These are phyloP conservation scores for Microtus montanus DNA, from an alignment of 2,113 vertebrate species.

Conservation along the genomic window DNA sequence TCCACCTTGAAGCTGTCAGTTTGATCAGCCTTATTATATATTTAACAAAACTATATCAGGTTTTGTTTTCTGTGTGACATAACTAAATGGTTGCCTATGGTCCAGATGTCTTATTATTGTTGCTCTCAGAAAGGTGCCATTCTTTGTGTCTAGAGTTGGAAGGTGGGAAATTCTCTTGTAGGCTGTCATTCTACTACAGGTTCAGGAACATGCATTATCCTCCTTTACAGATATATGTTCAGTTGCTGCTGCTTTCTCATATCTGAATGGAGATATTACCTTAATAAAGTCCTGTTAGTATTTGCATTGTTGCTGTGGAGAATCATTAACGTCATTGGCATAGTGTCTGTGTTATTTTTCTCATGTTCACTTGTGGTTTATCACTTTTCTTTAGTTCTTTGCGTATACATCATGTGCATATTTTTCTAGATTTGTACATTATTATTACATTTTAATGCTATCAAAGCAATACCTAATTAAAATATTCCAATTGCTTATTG, in stretches of 20 bases:
- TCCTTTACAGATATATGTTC: not conserved
- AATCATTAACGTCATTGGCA: not conserved
- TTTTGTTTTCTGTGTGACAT: not conserved
- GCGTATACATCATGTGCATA: not conserved
- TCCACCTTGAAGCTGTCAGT: conserved; percentile 18
- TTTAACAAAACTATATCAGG: conserved; percentile 38
- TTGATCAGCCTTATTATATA: conserved; percentile 15
- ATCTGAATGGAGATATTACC: not conserved
- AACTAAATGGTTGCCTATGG: not conserved
- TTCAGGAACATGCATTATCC: not conserved
- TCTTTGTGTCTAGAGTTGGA: not conserved
- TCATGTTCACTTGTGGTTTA: not conserved
- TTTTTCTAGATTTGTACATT: conserved; percentile 39
- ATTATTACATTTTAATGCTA: conserved; percentile 38
- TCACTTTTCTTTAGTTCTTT: conserved; percentile 39
- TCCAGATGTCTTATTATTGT: not conserved
- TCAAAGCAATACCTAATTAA: not conserved
- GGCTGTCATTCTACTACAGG: not conserved
- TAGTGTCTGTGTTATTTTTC: not conserved
- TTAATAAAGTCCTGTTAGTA: not conserved
- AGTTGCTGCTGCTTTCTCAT: not conserved
- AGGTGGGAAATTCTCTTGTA: not conserved
- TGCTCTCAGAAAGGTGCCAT: conserved; percentile 18
- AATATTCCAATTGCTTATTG: conserved; percentile 1
- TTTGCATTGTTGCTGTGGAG: not conserved